Evolutionary conservation across 2,113 vertebrate genomes (phyloP).

Genomic region (Phrynocephalus versicolor): DNA sequence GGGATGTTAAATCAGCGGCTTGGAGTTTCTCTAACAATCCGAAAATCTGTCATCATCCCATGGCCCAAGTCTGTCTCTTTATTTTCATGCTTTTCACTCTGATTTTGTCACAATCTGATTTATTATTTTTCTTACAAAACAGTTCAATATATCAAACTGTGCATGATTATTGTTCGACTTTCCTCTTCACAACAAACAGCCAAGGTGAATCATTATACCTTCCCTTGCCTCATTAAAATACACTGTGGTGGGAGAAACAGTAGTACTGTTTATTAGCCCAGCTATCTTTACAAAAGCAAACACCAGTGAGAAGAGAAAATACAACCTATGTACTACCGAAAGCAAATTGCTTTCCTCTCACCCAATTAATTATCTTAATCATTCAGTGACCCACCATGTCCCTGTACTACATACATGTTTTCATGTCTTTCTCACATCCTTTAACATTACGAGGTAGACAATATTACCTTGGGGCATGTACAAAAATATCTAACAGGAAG

Average conservation of each 20-base stretch:
- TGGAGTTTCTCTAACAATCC: conserved; percentile 34
- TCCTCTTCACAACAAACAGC: background rate
- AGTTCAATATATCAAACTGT: conserved; percentile 45
- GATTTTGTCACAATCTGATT: conserved; percentile 37
- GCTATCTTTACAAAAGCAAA: background rate
- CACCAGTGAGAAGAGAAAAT: background rate
- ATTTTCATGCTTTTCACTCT: conserved; percentile 18
- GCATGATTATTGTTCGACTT: conserved; percentile 21
- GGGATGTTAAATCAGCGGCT: conserved; percentile 26
- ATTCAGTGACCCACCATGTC: background rate
- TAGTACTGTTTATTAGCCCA: conserved; percentile 4
- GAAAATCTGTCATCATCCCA: conserved; percentile 27
- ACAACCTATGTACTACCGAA: background rate
- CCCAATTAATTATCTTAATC: background rate
- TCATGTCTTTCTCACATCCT: background rate
- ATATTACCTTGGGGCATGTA: background rate
- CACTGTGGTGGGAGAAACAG: conserved; percentile 26
- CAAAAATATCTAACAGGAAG: too few species aligned
- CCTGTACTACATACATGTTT: background rate
- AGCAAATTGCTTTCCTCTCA: background rate
- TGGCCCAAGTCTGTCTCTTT: conserved; percentile 14
- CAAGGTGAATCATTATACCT: conserved; percentile 31
- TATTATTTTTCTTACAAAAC: conserved; percentile 50
- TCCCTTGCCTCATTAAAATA: background rate
- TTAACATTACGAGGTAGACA: background rate